Evolutionary conservation across 1,140 invertebrate genomes (phyloP).

Genomic region (Maconellicoccus hirsutus): DNA sequence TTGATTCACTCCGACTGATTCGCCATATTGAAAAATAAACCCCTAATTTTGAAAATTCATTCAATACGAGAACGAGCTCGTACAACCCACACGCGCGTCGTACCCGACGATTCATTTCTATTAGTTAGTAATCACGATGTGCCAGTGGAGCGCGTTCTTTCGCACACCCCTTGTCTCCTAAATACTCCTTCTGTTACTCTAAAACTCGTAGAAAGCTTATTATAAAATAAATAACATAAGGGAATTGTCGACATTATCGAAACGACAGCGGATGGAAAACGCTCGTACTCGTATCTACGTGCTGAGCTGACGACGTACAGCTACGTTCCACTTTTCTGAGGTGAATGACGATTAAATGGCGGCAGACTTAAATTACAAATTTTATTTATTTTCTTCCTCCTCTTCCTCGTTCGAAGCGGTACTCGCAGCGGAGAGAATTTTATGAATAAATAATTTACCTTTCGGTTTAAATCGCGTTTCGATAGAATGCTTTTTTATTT

Average conservation of each 20-base stretch:
- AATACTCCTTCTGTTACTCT: background rate
- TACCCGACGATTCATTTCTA: conserved; percentile 15
- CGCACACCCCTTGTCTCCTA: conserved; percentile 8
- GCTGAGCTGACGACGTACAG: background rate
- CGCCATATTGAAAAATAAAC: conserved; percentile 19
- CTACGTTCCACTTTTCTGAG: conserved; percentile 14
- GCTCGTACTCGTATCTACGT: background rate
- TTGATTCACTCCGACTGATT: conserved; percentile 16
- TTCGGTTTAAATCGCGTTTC: too few relatives aligned
- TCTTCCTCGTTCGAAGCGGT: background rate
- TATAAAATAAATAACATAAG: conserved; percentile 23
- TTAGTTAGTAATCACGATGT: conserved; percentile 20
- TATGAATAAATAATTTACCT: too few relatives aligned
- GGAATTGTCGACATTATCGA: conserved; percentile 22
- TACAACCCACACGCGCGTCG: background rate
- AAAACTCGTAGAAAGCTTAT: conserved; percentile 18
- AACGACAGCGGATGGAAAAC: conserved; percentile 15
- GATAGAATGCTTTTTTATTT: too few relatives aligned
- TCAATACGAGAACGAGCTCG: background rate
- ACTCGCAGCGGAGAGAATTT: too few relatives aligned
- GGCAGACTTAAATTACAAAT: background rate
- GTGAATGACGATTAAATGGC: conserved; percentile 17
- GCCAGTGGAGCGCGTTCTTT: conserved; percentile 12
- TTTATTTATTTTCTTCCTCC: background rate
- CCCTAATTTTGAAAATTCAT: conserved; percentile 17